Percentiles rank a stretch among this genome's conserved stretches.
phyloP scores from a whole-genome alignment of 2,888 invertebrate genomes.

The Ichneumon xanthorius region DNA sequence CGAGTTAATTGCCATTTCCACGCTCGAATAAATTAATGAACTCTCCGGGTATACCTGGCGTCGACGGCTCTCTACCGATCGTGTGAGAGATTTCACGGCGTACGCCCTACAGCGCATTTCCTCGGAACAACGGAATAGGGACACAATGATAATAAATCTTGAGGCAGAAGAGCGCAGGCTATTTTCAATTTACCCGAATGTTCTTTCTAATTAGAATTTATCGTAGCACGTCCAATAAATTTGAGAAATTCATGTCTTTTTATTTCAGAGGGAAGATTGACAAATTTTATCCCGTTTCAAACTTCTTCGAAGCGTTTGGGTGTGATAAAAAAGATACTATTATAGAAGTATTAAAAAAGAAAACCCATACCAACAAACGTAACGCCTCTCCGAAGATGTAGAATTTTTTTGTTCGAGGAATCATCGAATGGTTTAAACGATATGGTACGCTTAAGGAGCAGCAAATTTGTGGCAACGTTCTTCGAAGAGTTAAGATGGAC shows the following conservation, averaged over 20 bases:
- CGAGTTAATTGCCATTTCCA: slow-evolving; percentile 84
- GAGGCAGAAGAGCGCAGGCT: slow-evolving; percentile 10
- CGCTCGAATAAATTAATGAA: slow-evolving; percentile 85
- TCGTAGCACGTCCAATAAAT: background rate
- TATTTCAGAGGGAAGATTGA: background rate
- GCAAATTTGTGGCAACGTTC: background rate
- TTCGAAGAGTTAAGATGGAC: background rate
- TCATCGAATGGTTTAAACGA: background rate
- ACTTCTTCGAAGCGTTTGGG: background rate
- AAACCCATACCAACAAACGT: background rate
- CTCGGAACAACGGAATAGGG: slow-evolving; percentile 38
- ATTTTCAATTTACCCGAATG: slow-evolving; percentile 41
- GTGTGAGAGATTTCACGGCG: slow-evolving; percentile 53
- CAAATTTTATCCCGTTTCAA: background rate
- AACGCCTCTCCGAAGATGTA: background rate
- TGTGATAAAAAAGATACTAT: background rate
- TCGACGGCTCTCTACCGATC: slow-evolving; percentile 60
- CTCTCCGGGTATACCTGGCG: slow-evolving; percentile 72
- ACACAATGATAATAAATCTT: slow-evolving; percentile 44
- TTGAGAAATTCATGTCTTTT: background rate
- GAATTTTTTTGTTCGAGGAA: background rate
- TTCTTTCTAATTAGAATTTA: slow-evolving; percentile 20
- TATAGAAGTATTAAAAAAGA: background rate
- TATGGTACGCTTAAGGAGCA: background rate
- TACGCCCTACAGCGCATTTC: background rate